Conservation (phyloP, 2,888 invertebrate species). For the Zaprionus lineosus region DNA sequence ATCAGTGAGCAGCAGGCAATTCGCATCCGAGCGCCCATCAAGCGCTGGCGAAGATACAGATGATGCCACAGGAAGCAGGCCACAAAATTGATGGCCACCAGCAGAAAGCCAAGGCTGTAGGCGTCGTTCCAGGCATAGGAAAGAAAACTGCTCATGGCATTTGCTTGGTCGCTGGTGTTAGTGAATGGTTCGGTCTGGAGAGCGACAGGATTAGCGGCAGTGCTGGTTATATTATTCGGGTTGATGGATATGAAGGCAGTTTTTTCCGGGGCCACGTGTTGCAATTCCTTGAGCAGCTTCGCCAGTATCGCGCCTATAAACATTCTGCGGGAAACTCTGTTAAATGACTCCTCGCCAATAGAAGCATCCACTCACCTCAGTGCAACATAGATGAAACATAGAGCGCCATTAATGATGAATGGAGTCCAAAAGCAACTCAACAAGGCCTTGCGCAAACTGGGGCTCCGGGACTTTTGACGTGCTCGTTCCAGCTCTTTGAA, state of each 20-base stretch:
- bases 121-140: slow-evolving; percentile 77
- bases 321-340: slow-evolving; percentile 66
- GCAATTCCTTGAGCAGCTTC: slow-evolving; percentile 81
- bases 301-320: slow-evolving; percentile 81
- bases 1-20: slow-evolving; percentile 85
- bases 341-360: too few species aligned
- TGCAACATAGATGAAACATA: slow-evolving; percentile 83
- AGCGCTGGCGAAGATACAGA: slow-evolving; percentile 76
- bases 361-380: slow-evolving; percentile 79
- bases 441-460: slow-evolving; percentile 87
- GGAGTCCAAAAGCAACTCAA: slow-evolving; percentile 88
- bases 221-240: too few species aligned
- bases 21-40: slow-evolving; percentile 86
- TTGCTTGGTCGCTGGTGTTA: neutral
- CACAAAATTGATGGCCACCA: slow-evolving; percentile 84
- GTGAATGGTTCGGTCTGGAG: neutral
- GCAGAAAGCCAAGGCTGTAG: slow-evolving; percentile 76
- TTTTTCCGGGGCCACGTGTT: too few species aligned
- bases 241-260: too few species aligned
- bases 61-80: slow-evolving; percentile 83
- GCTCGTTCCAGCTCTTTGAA: slow-evolving; percentile 85
- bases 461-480: slow-evolving; percentile 84
- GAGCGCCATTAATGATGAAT: slow-evolving; percentile 86
- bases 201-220: too few species aligned
- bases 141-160: slow-evolving; percentile 69